Evolutionary conservation across 2,888 invertebrate species (phyloP).

Genomic region (Lepidochrysops patricia): DNA sequence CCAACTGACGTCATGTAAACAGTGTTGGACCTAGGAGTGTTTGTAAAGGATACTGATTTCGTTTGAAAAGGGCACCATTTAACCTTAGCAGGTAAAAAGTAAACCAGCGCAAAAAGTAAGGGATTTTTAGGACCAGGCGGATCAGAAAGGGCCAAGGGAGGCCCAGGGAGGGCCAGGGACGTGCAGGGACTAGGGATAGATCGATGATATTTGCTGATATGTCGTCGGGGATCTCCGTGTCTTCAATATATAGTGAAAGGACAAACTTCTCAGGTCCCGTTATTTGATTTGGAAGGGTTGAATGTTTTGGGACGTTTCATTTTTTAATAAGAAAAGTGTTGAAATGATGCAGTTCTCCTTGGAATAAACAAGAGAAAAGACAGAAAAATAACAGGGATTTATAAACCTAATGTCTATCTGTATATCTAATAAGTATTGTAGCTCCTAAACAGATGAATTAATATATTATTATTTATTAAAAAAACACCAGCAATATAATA

Average conservation of each 20-base stretch:
- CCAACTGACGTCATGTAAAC: neutral
- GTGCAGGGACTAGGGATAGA: neutral
- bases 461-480: too few species aligned
- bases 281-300: neutral
- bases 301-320: too few species aligned
- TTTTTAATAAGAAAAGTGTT: too few species aligned
- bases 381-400: too few species aligned
- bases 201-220: neutral
- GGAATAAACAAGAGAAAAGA: too few species aligned
- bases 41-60: neutral
- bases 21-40: neutral
- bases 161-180: neutral
- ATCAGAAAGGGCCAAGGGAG: neutral
- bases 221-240: neutral
- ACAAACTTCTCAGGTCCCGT: neutral
- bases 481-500: too few species aligned
- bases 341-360: too few species aligned
- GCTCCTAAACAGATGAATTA: too few species aligned
- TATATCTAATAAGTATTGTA: too few species aligned
- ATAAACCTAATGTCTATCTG: too few species aligned
- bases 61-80: neutral
- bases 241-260: neutral
- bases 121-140: neutral
- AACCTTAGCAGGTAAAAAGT: conserved; percentile 1
- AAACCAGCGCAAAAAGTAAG: neutral